A percentile compares a stretch with the other conserved stretches of the same genome.
phyloP scores from a whole-genome alignment of 2,888 invertebrate genomes.

The Lomographa bimaculata region DNA sequence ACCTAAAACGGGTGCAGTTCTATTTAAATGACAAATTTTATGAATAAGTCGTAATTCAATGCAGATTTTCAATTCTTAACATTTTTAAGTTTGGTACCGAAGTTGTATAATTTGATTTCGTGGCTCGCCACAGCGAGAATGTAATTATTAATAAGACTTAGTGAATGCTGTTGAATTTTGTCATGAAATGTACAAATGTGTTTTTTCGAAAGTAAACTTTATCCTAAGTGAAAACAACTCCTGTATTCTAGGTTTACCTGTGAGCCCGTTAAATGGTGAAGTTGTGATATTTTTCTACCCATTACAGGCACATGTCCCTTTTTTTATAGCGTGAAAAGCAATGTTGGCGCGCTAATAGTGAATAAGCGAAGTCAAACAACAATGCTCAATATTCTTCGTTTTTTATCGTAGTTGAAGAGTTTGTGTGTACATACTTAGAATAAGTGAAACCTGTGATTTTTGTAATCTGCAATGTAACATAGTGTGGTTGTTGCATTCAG shows the following conservation, averaged over 20 bases:
- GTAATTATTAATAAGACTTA: constrained; percentile 79
- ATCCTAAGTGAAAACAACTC: constrained; percentile 76
- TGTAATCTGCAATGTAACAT: constrained; percentile 64
- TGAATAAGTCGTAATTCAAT: constrained; percentile 77
- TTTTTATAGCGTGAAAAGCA: constrained; percentile 50
- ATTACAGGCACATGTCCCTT: constrained; percentile 37
- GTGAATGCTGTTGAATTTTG: constrained; percentile 82
- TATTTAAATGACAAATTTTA: constrained; percentile 83
- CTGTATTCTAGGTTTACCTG: constrained; percentile 78
- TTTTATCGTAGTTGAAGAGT: constrained; percentile 67
- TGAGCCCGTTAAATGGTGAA: constrained; percentile 72
- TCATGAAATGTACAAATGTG: constrained; percentile 83
- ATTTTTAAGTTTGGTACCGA: constrained; percentile 73
- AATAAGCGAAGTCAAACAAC: constrained; percentile 70
- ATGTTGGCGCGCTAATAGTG: constrained; percentile 55
- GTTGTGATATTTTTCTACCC: constrained; percentile 80
- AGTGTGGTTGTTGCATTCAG: constrained; percentile 60
- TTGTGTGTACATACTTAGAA: constrained; percentile 80
- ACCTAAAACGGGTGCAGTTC: constrained; percentile 80
- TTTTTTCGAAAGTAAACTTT: constrained; percentile 78
- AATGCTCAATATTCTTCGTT: constrained; percentile 76
- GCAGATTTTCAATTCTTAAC: constrained; percentile 75
- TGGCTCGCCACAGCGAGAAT: constrained; percentile 57
- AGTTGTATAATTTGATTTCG: constrained; percentile 70
- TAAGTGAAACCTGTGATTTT: constrained; percentile 78